Conservation (phyloP, 2,113 vertebrate genomes). For the Cinclus mexicanus region DNA sequence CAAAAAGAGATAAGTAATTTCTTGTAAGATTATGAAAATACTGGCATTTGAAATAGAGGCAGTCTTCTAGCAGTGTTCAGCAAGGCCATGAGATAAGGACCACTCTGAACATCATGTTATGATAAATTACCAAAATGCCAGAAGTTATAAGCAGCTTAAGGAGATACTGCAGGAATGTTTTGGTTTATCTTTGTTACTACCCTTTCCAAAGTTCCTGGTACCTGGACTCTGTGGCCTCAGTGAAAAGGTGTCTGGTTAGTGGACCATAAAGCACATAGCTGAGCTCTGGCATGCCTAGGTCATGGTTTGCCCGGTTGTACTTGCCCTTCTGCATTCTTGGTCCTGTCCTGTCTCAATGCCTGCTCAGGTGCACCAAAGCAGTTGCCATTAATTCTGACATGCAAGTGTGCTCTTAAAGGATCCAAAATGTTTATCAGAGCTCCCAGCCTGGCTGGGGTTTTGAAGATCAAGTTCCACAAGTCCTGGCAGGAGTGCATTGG, state of each 20-base stretch:
- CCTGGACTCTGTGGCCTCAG: neutral
- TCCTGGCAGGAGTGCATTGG: neutral
- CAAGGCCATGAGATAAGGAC: neutral
- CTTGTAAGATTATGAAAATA: neutral
- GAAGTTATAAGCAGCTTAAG: neutral
- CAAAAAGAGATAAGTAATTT: neutral
- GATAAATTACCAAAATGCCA: neutral
- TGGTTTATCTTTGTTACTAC: neutral
- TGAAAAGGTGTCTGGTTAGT: neutral
- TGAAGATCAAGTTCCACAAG: neutral
- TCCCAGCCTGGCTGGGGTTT: neutral
- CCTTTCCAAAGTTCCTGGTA: neutral
- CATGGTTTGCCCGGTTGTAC: neutral
- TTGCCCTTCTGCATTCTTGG: conserved; percentile 27
- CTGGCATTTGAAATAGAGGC: neutral
- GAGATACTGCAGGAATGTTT: neutral
- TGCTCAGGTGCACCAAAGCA: neutral
- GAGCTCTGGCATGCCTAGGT: neutral
- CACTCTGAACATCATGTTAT: neutral
- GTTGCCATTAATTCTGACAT: neutral
- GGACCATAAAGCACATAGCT: neutral
- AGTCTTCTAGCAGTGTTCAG: neutral
- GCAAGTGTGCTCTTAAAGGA: neutral
- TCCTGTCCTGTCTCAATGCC: neutral
- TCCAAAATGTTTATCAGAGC: neutral